Conservation (phyloP, 2,113 vertebrate species). For the Parotia lawesii region DNA sequence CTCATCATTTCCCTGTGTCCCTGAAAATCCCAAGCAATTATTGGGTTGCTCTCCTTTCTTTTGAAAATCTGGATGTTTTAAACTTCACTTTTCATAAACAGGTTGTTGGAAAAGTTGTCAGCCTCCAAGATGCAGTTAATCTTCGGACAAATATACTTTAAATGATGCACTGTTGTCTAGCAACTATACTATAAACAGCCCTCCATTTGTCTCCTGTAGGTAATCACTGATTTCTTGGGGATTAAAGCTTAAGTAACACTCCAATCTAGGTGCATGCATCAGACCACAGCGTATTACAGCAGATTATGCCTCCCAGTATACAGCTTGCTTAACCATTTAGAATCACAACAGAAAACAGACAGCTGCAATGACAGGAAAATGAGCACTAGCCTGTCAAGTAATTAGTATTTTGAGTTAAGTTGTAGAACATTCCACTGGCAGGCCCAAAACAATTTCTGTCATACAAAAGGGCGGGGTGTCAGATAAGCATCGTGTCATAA, state of each 20-base stretch:
- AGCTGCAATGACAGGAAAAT: background rate
- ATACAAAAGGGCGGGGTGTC: background rate
- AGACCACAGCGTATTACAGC: constrained; percentile 31
- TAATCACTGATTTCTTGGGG: constrained; percentile 58
- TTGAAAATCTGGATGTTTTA: background rate
- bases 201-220: constrained; percentile 37
- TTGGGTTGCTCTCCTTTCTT: background rate
- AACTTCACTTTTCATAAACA: background rate
- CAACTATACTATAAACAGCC: constrained; percentile 50
- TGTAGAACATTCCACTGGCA: background rate
- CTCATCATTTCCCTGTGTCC: background rate
- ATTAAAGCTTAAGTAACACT: constrained; percentile 66
- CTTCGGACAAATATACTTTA: constrained; percentile 26
- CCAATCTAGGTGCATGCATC: constrained; percentile 55
- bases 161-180: background rate
- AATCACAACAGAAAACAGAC: background rate
- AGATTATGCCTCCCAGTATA: constrained; percentile 35
- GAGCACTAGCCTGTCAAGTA: background rate
- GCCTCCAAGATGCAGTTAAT: background rate
- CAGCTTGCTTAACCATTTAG: constrained; percentile 51
- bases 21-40: background rate
- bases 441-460: background rate
- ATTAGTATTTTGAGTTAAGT: background rate
- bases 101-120: background rate
- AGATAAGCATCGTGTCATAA: background rate